Conservation (phyloP, 1,140 invertebrate species). For the Pectinophora gossypiella region DNA sequence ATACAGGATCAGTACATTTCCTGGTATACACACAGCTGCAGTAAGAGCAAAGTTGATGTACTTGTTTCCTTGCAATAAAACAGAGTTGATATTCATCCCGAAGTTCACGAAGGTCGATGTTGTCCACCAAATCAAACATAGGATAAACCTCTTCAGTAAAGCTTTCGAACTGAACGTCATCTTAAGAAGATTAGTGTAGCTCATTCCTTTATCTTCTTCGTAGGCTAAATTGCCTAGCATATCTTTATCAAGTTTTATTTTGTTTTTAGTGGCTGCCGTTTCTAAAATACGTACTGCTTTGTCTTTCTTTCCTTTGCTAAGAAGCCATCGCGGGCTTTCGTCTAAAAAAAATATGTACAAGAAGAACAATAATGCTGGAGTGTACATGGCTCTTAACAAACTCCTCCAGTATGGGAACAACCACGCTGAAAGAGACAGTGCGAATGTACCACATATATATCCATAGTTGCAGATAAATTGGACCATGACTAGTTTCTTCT, state of each 20-base stretch:
- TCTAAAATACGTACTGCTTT: conserved; percentile 16
- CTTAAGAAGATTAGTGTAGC: not conserved
- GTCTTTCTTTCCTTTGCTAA: conserved; percentile 69
- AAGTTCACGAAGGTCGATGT: conserved; percentile 85
- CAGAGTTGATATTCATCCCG: conserved; percentile 85
- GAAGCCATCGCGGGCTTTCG: conserved; percentile 75
- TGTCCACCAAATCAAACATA: conserved; percentile 82
- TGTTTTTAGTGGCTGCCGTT: conserved; percentile 13
- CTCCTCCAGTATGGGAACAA: conserved; percentile 20
- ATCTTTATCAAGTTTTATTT: not conserved
- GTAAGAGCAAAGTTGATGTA: conserved; percentile 83
- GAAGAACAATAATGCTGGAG: conserved; percentile 16
- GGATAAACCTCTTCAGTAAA: conserved; percentile 53
- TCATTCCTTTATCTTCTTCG: conserved; percentile 8
- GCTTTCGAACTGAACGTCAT: conserved; percentile 33
- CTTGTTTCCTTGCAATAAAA: conserved; percentile 80
- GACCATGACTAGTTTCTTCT: conserved; percentile 14
- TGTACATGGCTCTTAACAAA: conserved; percentile 20
- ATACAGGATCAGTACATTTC: conserved; percentile 76
- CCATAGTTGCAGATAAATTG: conserved; percentile 7
- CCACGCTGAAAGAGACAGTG: conserved; percentile 14
- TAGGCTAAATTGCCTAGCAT: not conserved
- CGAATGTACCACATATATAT: conserved; percentile 9
- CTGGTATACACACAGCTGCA: conserved; percentile 80
- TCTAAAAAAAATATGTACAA: conserved; percentile 16